Base-by-base conservation (phyloP, 2,113 vertebrate species). In the Brienomyrus longianalis region DNA sequence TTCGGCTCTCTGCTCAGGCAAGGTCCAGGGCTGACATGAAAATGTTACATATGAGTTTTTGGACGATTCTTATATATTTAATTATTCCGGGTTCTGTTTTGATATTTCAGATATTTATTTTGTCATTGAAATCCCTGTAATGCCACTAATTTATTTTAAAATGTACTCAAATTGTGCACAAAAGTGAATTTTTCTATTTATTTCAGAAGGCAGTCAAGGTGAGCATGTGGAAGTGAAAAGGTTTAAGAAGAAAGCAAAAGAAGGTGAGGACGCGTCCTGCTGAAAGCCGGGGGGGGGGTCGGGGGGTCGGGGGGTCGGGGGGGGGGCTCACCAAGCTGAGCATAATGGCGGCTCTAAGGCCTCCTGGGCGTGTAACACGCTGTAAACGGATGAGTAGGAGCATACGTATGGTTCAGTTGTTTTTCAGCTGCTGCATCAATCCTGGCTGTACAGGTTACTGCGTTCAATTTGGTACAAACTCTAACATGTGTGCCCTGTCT, bases 211-310 rank as follows among this genome's bases (percentile, higher is more conserved):
- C 89, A 95, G 95, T 91, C 93, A 92, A 0, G 98, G 98, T 6
- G 98, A 98, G 48, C 92, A 93, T 93, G 95, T 99, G 93, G 92
- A 97, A 95, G 97, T 99, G 90, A 94, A 94, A 94, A 97, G 98
- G 92, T 98, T 98, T 94, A 96, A 95, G 96, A 97, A 93, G 94
- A 97, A 97, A 95, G 97, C 98, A 89, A 96, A 96, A 95, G 97
- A 98, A 96, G 97, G 98, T 99, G 95, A 97, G 92, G 5, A 2
- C 0, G 19, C n/a, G n/a, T 50, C 85, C 13, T 7, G 87, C 51
- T 52, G 47, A 39, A 39, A 39, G 31, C 31, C 11, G 74, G 74
- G 35, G 35, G n/a, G n/a, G n/a, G n/a, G 56, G n/a, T 4, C 21
- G 1, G 56, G 5, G 2, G 7, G 56, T n/a, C n/a, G 74, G 35